These are phyloP conservation scores for Nesidiocoris tenuis DNA, from an alignment of 2,888 invertebrate genomes.

Conservation along the genomic window DNA sequence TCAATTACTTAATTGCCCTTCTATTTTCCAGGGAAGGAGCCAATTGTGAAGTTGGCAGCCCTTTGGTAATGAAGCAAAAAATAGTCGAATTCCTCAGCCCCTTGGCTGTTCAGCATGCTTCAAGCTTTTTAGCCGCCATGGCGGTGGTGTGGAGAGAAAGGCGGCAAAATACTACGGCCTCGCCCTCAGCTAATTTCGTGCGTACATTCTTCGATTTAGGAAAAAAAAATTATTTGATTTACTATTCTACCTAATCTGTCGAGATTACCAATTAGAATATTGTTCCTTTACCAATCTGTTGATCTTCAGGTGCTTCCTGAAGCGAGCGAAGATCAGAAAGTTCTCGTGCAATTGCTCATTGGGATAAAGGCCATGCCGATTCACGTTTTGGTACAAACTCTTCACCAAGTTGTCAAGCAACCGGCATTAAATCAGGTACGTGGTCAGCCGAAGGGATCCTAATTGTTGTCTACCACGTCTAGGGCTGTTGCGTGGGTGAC, in stretches of 20 bases:
- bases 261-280: no score
- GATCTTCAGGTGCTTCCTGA: constrained; percentile 62
- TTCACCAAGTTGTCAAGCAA: constrained; percentile 77
- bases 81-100: constrained; percentile 80
- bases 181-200: constrained; percentile 30
- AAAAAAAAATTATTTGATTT: no score
- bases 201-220: no score
- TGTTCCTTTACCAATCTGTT: no score
- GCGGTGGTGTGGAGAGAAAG: constrained; percentile 84
- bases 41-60: constrained; percentile 61
- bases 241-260: no score
- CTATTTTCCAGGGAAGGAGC: constrained; percentile 58
- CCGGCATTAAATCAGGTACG: constrained; percentile 60
- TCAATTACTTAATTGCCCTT: no score
- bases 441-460: no score
- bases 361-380: constrained; percentile 81
- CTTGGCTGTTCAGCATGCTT: constrained; percentile 77
- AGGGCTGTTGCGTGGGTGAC: no score
- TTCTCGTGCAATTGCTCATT: constrained; percentile 74
- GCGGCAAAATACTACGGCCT: no score
- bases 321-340: constrained; percentile 68
- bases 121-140: constrained; percentile 76
- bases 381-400: constrained; percentile 78
- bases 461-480: no score
- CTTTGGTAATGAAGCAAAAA: constrained; percentile 72